These are phyloP conservation scores for Centropristis striata DNA, from an alignment of 2,113 vertebrate species.

Conservation along the genomic window DNA sequence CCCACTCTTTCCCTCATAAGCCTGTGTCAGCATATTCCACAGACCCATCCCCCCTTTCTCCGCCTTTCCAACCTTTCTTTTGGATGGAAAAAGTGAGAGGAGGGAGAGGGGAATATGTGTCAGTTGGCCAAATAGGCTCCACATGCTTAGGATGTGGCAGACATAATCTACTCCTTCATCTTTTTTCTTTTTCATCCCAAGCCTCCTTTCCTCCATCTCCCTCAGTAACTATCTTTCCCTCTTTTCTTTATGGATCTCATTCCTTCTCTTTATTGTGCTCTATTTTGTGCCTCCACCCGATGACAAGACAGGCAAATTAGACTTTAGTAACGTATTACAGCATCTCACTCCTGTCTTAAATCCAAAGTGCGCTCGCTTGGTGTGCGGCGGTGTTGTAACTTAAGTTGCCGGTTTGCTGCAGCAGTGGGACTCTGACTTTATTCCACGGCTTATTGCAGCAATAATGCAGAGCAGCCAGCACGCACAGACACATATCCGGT, in stretches of 20 bases:
- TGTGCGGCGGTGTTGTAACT: constrained; percentile 46
- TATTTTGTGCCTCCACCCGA: constrained; percentile 52
- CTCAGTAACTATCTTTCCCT: constrained; percentile 30
- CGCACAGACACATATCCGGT: constrained; percentile 4
- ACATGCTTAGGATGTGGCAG: constrained; percentile 63
- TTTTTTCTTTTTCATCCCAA: not conserved
- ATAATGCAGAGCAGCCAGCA: constrained; percentile 71
- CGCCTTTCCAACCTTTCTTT: constrained; percentile 55
- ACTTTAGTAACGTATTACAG: constrained; percentile 60
- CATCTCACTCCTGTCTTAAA: constrained; percentile 37
- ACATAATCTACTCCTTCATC: constrained; percentile 32
- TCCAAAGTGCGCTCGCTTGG: not conserved
- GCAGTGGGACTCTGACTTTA: constrained; percentile 68
- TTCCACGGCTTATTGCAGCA: constrained; percentile 69
- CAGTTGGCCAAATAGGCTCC: constrained; percentile 75
- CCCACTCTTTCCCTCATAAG: constrained; percentile 51
- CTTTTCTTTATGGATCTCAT: constrained; percentile 64
- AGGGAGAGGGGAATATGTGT: constrained; percentile 70
- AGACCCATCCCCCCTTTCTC: constrained; percentile 49
- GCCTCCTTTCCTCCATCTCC: constrained; percentile 6
- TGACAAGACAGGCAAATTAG: constrained; percentile 67
- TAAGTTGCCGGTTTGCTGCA: constrained; percentile 56
- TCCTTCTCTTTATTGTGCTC: constrained; percentile 65
- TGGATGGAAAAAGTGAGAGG: constrained; percentile 71
- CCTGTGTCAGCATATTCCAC: constrained; percentile 80